A percentile compares a stretch with the other conserved stretches of the same genome.
These are phyloP conservation scores for Nesoenas mayeri DNA, from an alignment of 2,113 vertebrate species.

Conservation along the genomic window DNA sequence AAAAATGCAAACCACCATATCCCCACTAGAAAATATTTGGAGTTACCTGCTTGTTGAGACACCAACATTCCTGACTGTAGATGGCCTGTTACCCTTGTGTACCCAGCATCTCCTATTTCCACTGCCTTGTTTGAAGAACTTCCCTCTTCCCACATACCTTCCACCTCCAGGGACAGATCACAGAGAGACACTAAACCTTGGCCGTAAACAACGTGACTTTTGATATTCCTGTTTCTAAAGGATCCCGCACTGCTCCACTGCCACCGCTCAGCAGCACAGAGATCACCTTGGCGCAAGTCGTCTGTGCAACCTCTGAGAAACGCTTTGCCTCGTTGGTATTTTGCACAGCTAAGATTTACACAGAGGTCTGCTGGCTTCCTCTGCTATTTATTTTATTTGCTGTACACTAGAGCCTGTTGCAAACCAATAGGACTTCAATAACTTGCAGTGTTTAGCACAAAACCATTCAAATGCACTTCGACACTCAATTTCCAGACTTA, in stretches of 20 bases:
- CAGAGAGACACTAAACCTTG: constrained; percentile 58
- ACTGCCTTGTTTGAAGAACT: constrained; percentile 61
- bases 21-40: neutral
- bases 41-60: neutral
- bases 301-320: neutral
- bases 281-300: neutral
- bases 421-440: neutral
- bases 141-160: constrained; percentile 65
- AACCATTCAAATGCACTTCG: neutral
- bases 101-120: constrained; percentile 51
- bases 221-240: neutral
- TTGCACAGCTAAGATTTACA: constrained; percentile 6
- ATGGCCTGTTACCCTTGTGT: constrained; percentile 32
- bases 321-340: neutral
- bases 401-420: neutral
- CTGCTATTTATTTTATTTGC: constrained; percentile 5
- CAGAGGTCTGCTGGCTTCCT: neutral
- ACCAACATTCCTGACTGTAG: constrained; percentile 58
- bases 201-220: constrained; percentile 43
- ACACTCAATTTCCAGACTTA: neutral
- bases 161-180: constrained; percentile 61
- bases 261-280: fast-evolving
- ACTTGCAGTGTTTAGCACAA: neutral
- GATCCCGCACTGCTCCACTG: neutral
- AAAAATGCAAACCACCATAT: neutral